A percentile compares a stretch with the other conserved stretches of the same genome.
phyloP scores from a whole-genome alignment of 2,888 invertebrate genomes.

The Gortyna flavago region DNA sequence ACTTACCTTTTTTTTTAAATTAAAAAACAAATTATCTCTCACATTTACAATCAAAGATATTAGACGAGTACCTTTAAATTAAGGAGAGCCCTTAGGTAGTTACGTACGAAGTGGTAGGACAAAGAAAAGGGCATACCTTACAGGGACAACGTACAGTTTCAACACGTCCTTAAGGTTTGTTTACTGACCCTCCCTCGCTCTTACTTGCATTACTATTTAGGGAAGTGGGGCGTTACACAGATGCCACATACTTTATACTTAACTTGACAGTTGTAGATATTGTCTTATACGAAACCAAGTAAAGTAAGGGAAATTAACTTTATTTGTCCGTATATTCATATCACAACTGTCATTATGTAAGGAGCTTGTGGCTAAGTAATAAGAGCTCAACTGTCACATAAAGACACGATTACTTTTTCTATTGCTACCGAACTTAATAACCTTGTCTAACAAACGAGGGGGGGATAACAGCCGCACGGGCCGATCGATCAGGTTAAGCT shows the following conservation, averaged over 20 bases:
- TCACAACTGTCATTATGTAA: not conserved
- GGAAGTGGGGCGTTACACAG: slow-evolving; percentile 30
- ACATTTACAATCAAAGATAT: slow-evolving; percentile 19
- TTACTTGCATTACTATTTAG: slow-evolving; percentile 54
- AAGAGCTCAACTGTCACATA: not conserved
- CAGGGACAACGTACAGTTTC: slow-evolving; percentile 55
- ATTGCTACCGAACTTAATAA: not conserved
- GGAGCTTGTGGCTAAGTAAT: not conserved
- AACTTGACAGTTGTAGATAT: slow-evolving; percentile 13
- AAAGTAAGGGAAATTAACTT: not conserved
- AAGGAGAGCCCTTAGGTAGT: slow-evolving; percentile 44
- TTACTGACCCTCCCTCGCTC: slow-evolving; percentile 44
- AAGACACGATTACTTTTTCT: not conserved
- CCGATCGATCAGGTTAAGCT: not conserved
- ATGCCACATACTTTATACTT: slow-evolving; percentile 36
- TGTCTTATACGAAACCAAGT: slow-evolving; percentile 1
- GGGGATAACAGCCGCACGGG: too few species aligned
- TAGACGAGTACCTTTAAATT: slow-evolving; percentile 36
- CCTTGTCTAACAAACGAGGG: too few species aligned
- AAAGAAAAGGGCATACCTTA: slow-evolving; percentile 54
- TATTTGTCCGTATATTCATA: not conserved
- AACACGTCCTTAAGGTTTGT: slow-evolving; percentile 57
- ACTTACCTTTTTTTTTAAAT: not conserved
- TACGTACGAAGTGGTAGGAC: slow-evolving; percentile 48
- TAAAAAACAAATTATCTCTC: not conserved